Base-by-base conservation (phyloP, 2,888 invertebrate species). In the Bellardia bayeri region DNA sequence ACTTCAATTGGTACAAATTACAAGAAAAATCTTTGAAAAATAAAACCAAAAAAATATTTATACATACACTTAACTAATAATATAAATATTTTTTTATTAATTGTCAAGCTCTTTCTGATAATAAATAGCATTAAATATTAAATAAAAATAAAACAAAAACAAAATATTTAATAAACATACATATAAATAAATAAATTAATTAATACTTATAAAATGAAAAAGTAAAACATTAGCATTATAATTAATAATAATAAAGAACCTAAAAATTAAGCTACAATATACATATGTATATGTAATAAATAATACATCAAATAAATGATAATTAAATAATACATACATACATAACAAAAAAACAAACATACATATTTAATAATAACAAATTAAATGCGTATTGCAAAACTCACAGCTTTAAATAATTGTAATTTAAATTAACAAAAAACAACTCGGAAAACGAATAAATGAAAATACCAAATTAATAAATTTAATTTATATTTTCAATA, bases 331-430 rank as follows among this genome's bases (percentile, higher is more conserved):
- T 71, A 78, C 9, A 23, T 23, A 23, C 23, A 23, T 23, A 72
- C 30, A 64, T 64, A 80, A n/a, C 13, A 74, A n/a, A 74, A 85
- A 23, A 66, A 71, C 51, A 54, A 64, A 66, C 86, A 84, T 14
- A 72, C 30, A 64, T 64, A 80, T 61, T 40, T 23, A 74, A 84
- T 45, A 45, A 56, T 16, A 78, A 78, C 11, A 86, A 76, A 72
- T 76, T 87, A 88, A 88, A 89, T 89, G 88, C 89, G 82, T 87
- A 92, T 82, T 88, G 89, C 89, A 87, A 91, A 92, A 92, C 92
- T 92, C 92, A 92, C 92, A 92, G 92, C 92, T 92, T 92, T 92
- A 92, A 92, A 91, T 89, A 91, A 90, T 90, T 89, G 90, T 88
- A 89, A 85, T 87, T 78, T 61, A 90, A 66, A 68, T 69, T 61